Evolutionary conservation across 2,797 vertebrate species (phyloP), one percentile per base, ranked within the genome.

Genomic region (Chromis chromis): DNA sequence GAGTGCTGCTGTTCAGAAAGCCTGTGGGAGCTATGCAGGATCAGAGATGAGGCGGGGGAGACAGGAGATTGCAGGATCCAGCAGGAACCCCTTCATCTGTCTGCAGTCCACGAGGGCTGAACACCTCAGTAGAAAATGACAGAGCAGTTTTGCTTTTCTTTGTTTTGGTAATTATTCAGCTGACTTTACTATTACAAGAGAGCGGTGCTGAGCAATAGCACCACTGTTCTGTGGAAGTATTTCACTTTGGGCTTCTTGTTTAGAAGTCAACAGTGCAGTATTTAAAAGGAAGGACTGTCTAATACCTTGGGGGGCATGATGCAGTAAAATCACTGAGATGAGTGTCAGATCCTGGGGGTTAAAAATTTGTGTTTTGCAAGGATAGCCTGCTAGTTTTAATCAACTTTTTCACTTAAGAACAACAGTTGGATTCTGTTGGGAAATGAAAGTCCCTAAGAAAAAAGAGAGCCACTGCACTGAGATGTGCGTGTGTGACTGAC

Each of bases 21-120:
- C 81, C 80, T 49, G 75, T 68, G 82, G 83, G 79, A 72, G 81
- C 76, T 28, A 72, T 64, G 74, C 86, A 52, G 83, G 76, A 88
- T 71, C 66, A 83, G 70, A 83, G 63, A 71, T 49, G 83, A 70
- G 70, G 81, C 52, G 39, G 60, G 28, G 25, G 60, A 13, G 74
- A 33, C 52, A 10, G 65, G 74, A 44, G 83, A 54, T 74, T 4
- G 56, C 33, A 46, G 65, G 69, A 64, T 53, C 59, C 58, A 75
- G 58, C 58, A 76, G 67, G 78, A 79, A 58, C 78, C 65, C 62
- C 81, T 81, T 87, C 54, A 88, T 88, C 70, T 78, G 78, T 66
- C 25, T 69, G 79, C 39, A 10, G 69, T 60, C 36, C 55, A 62
- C 2, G 4, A 53, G 42, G 72, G 76, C 66, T 12, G 39, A 64